Evolutionary conservation across 2,888 invertebrate species (phyloP).

Genomic region (Drosophila tripunctata): DNA sequence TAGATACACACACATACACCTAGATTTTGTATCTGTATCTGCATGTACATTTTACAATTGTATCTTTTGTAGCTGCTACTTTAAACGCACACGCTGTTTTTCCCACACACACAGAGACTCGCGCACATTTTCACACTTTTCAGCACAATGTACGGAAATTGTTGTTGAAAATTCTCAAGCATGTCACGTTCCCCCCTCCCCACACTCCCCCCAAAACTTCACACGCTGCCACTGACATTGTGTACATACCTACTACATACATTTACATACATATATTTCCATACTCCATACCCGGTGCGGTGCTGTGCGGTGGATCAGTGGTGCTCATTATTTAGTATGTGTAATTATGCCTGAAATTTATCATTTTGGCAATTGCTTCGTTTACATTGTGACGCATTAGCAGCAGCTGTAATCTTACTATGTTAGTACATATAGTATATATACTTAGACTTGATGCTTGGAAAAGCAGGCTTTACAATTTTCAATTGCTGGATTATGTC

Average conservation of each 20-base stretch:
- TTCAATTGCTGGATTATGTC: slow-evolving; percentile 29
- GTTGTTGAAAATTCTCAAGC: slow-evolving; percentile 57
- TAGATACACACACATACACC: slow-evolving; percentile 24
- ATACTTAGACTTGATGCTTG: slow-evolving; percentile 7
- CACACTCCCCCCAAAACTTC: not conserved
- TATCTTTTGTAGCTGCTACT: too few relatives aligned
- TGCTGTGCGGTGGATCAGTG: not conserved
- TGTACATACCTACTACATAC: not conserved
- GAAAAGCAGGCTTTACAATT: not conserved
- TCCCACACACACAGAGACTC: too few relatives aligned
- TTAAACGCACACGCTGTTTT: slow-evolving; percentile 22
- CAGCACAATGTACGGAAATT: slow-evolving; percentile 64
- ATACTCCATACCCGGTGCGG: not conserved
- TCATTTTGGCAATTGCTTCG: slow-evolving; percentile 55
- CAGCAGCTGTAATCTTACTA: slow-evolving; percentile 30
- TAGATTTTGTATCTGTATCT: slow-evolving; percentile 27
- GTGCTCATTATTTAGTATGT: slow-evolving; percentile 29
- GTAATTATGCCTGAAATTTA: slow-evolving; percentile 65
- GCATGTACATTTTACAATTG: not conserved
- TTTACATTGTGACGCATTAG: slow-evolving; percentile 45
- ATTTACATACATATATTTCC: too few relatives aligned
- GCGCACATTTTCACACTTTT: slow-evolving; percentile 51
- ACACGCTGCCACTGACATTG: slow-evolving; percentile 8
- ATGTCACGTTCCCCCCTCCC: slow-evolving; percentile 30
- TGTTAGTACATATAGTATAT: too few relatives aligned